Evolutionary conservation across 2,888 invertebrate genomes (phyloP).

Genomic region (Agrochola litura): DNA sequence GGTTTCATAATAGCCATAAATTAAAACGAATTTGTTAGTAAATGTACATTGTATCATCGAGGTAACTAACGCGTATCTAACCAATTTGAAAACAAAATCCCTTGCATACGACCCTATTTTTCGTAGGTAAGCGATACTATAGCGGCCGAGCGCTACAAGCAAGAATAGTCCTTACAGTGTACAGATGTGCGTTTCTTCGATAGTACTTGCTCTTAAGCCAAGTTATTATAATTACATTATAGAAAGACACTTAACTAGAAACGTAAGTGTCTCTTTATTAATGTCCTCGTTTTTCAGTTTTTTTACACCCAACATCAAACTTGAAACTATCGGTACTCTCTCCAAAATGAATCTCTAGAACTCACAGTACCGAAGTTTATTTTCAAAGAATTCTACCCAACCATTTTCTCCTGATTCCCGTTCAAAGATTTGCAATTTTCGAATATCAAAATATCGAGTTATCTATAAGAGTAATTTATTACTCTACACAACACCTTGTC

Average conservation of each 20-base stretch:
- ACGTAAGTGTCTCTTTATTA: neutral
- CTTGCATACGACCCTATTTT: no score
- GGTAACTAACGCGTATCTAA: no score
- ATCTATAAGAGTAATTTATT: conserved; percentile 28
- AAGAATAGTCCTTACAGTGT: no score
- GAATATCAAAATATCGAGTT: conserved; percentile 31
- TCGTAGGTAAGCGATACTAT: no score
- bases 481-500: conserved; percentile 14
- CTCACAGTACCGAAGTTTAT: neutral
- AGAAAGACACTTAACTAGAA: neutral
- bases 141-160: no score
- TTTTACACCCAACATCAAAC: neutral
- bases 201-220: neutral
- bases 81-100: no score
- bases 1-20: neutral
- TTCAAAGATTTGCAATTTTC: conserved; percentile 36
- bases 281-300: neutral
- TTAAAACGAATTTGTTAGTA: neutral
- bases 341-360: neutral
- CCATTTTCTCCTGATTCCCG: neutral
- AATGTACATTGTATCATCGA: no score
- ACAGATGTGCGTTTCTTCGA: no score
- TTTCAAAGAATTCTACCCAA: neutral
- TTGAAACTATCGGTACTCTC: neutral
- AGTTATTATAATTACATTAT: neutral